Evolutionary conservation across 2,113 vertebrate species (phyloP).

Genomic region (Varanus salvator): DNA sequence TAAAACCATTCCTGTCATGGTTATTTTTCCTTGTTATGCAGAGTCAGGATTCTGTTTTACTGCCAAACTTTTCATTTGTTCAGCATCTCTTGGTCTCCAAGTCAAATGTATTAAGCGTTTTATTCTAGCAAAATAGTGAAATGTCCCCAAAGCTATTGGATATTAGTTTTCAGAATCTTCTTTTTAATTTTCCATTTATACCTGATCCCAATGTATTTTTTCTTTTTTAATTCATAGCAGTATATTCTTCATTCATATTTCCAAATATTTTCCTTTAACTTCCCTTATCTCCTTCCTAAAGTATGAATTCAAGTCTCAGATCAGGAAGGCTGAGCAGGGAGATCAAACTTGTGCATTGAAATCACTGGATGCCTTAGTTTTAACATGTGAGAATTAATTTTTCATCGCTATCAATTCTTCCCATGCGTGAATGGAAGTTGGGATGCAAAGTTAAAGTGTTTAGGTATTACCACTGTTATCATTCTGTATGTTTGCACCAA

Average conservation of each 20-base stretch:
- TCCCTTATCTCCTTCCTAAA: neutral
- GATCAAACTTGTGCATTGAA: neutral
- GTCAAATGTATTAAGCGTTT: neutral
- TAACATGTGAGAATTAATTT: constrained; percentile 1
- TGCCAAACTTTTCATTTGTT: constrained; percentile 14
- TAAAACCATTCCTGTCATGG: neutral
- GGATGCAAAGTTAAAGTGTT: neutral
- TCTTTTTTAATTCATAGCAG: neutral
- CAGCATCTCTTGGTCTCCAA: neutral
- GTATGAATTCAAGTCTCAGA: neutral
- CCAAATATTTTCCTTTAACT: neutral
- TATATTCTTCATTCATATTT: neutral
- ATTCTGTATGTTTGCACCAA: constrained; percentile 6
- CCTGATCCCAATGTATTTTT: neutral
- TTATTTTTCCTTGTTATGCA: constrained; percentile 30
- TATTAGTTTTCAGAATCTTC: neutral
- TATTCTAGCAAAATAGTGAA: neutral
- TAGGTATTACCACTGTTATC: neutral
- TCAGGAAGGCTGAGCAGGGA: constrained; percentile 12
- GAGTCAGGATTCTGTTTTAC: neutral
- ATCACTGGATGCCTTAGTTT: neutral
- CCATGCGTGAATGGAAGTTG: neutral
- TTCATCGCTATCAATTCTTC: constrained; percentile 8
- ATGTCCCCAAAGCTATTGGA: neutral
- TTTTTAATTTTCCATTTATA: constrained; percentile 9